These are phyloP conservation scores for Nibea coibor DNA, from an alignment of 2,113 vertebrate genomes.

Conservation along the genomic window DNA sequence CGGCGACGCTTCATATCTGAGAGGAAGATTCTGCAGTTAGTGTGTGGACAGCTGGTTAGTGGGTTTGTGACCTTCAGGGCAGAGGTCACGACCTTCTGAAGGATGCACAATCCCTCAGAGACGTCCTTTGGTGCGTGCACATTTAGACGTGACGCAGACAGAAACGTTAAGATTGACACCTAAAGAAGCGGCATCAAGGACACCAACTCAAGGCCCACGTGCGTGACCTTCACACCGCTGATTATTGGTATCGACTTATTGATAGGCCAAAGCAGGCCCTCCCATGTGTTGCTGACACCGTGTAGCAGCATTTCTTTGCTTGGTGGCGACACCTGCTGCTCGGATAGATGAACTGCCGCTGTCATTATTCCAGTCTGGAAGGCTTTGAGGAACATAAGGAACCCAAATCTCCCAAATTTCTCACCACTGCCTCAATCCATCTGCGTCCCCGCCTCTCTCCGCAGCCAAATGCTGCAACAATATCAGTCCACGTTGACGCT, in stretches of 20 bases:
- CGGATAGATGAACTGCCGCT: conserved; percentile 34
- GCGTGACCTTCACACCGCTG: not conserved
- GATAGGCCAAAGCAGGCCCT: conserved; percentile 26
- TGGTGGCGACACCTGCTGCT: conserved; percentile 70
- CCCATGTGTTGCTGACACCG: not conserved
- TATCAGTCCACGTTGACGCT: not conserved
- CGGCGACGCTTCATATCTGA: not conserved
- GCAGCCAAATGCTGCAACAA: not conserved
- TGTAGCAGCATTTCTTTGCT: conserved; percentile 25
- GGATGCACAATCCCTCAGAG: conserved; percentile 3
- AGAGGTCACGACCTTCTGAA: conserved; percentile 55
- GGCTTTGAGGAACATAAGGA: not conserved
- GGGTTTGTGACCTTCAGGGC: conserved; percentile 22
- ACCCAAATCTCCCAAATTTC: not conserved
- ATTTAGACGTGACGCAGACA: not conserved
- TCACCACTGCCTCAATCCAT: not conserved
- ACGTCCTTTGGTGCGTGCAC: conserved; percentile 10
- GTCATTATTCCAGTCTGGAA: not conserved
- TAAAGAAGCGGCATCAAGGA: not conserved
- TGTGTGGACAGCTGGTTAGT: conserved; percentile 50
- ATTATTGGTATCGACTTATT: conserved; percentile 26
- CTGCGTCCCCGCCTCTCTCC: not conserved
- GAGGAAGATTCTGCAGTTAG: not conserved
- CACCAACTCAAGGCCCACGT: not conserved
- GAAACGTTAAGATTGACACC: not conserved